phyloP scores from a whole-genome alignment of 2,888 invertebrate species.

The Callosobruchus maculatus region DNA sequence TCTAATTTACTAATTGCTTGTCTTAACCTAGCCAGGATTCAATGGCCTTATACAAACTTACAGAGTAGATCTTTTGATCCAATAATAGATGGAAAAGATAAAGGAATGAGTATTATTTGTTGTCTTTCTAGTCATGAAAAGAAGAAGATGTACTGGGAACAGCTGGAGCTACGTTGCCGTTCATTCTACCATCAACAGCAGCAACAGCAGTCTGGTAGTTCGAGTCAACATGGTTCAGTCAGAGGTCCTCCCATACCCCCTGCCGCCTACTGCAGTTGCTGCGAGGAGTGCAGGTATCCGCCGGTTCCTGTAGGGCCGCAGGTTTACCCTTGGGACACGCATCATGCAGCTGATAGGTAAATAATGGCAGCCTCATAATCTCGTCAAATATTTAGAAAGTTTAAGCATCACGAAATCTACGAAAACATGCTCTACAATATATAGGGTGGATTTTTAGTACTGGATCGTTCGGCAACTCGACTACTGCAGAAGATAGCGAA shows the following conservation, averaged over 20 bases:
- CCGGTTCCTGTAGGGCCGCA: constrained; percentile 53
- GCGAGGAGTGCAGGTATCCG: constrained; percentile 66
- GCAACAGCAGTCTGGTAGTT: constrained; percentile 51
- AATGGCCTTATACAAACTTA: no score
- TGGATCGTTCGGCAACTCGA: no score
- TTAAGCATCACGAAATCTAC: no score
- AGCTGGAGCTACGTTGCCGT: constrained; percentile 78
- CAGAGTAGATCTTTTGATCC: no score
- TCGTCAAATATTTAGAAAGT: no score
- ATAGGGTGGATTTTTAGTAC: no score
- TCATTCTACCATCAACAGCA: constrained; percentile 68
- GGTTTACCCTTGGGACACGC: constrained; percentile 58
- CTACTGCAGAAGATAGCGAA: no score
- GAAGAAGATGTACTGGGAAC: constrained; percentile 94
- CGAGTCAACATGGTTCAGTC: constrained; percentile 45
- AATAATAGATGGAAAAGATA: no score
- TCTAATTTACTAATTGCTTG: no score
- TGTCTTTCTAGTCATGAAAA: constrained; percentile 71
- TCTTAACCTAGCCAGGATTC: no score
- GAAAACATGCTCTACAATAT: no score
- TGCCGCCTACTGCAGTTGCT: constrained; percentile 60
- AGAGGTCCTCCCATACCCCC: constrained; percentile 50
- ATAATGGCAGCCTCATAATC: not conserved
- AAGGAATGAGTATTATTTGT: no score
- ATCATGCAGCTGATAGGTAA: constrained; percentile 46